Conservation (phyloP, 1,140 invertebrate species). For the Atopsyche davidsoni region DNA sequence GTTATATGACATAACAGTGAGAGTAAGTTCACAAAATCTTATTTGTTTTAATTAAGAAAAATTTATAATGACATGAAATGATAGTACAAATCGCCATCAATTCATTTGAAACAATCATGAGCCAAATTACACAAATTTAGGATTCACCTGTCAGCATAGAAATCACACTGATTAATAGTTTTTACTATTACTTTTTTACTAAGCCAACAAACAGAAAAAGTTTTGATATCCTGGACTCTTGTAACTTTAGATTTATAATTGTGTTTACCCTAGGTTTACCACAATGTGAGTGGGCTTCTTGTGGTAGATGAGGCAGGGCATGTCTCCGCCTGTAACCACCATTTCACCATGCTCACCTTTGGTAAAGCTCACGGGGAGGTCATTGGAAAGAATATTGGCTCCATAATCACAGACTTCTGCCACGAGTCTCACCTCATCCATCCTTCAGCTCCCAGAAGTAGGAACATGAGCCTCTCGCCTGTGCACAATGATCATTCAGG, state of each 20-base stretch:
- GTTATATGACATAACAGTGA: conserved; percentile 44
- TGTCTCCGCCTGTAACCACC: conserved; percentile 62
- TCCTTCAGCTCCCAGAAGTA: conserved; percentile 35
- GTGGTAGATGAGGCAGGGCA: conserved; percentile 55
- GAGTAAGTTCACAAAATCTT: conserved; percentile 35
- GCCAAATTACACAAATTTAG: too few species aligned
- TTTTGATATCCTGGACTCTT: too few species aligned
- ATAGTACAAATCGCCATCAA: too few species aligned
- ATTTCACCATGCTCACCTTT: conserved; percentile 60
- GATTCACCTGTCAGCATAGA: too few species aligned
- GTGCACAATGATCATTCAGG: conserved; percentile 46
- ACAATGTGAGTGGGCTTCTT: conserved; percentile 63
- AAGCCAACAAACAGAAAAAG: too few species aligned
- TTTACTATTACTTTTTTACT: too few species aligned
- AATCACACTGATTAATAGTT: too few species aligned
- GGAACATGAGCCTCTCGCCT: conserved; percentile 47
- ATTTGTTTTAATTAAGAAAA: too few species aligned
- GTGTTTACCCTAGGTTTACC: conserved; percentile 46
- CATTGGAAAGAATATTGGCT: conserved; percentile 51
- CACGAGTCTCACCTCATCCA: conserved; percentile 41
- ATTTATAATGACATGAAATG: too few species aligned
- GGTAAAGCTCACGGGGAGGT: conserved; percentile 56
- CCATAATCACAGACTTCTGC: conserved; percentile 50
- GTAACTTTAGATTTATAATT: conserved; percentile 1
- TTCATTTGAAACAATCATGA: too few species aligned